Percentiles rank a stretch among this genome's conserved stretches.
These are phyloP conservation scores for Myrmophylax atrothorax DNA, from an alignment of 2,113 vertebrate species.

Conservation along the genomic window DNA sequence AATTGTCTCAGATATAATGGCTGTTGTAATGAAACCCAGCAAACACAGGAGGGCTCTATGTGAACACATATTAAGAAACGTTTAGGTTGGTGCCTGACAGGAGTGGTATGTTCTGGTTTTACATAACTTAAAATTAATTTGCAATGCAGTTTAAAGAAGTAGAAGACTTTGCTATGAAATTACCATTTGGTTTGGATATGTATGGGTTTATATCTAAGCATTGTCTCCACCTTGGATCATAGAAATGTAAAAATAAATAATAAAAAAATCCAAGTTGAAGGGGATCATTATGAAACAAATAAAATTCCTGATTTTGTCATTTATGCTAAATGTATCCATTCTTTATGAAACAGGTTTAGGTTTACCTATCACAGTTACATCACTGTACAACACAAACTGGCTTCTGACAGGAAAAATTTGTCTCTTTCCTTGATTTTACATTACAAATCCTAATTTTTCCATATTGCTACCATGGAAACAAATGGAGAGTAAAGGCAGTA, in stretches of 20 bases:
- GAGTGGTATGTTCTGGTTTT: neutral
- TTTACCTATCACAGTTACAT: neutral
- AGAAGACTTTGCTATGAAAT: neutral
- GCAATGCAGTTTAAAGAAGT: neutral
- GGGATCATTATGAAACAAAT: neutral
- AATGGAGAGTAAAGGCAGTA: neutral
- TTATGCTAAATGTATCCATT: neutral
- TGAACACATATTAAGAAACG: neutral
- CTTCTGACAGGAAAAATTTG: neutral
- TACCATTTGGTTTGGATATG: neutral
- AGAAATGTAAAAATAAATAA: neutral
- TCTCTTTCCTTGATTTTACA: neutral
- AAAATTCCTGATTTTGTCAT: neutral
- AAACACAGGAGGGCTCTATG: constrained; percentile 57
- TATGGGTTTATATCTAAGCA: neutral
- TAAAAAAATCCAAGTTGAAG: neutral
- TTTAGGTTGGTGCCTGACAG: neutral
- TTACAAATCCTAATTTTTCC: neutral
- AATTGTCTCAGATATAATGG: neutral
- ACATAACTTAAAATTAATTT: neutral
- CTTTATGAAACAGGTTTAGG: neutral
- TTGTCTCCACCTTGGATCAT: neutral
- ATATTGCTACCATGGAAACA: constrained; percentile 51
- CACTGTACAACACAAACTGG: neutral
- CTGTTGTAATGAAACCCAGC: neutral